Conservation (phyloP, 2,888 invertebrate species). For the Dusona sp. region DNA sequence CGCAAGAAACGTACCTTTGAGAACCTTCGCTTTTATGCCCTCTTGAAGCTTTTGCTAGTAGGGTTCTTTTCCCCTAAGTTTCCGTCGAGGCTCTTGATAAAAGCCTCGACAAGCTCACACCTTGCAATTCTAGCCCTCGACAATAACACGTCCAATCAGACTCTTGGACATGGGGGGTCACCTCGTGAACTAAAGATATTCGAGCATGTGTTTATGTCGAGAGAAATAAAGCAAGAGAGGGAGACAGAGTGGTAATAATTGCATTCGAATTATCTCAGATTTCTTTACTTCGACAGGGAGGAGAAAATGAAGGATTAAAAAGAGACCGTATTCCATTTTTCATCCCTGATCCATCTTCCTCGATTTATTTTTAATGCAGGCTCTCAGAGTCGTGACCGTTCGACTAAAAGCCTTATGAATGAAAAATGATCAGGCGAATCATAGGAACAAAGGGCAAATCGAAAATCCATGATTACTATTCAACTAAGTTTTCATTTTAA, state of each 20-base stretch:
- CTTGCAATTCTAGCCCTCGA: constrained; percentile 20
- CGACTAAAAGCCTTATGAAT: not conserved
- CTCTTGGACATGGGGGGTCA: constrained; percentile 27
- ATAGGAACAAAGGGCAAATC: not conserved
- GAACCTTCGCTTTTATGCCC: constrained; percentile 34
- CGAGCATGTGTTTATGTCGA: not conserved
- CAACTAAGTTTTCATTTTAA: not conserved
- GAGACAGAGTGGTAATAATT: not conserved
- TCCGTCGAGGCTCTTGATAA: constrained; percentile 15
- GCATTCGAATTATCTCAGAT: constrained; percentile 42
- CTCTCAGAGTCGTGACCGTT: not conserved
- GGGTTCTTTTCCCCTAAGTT: not conserved
- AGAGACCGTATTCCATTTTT: not conserved
- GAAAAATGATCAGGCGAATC: not conserved
- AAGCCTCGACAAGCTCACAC: constrained; percentile 8
- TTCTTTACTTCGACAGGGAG: constrained; percentile 6
- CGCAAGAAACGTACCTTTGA: constrained; percentile 4
- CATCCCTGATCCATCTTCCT: not conserved
- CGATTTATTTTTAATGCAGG: not conserved
- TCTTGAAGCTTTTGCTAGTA: not conserved
- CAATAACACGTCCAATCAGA: constrained; percentile 39
- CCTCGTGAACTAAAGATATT: not conserved
- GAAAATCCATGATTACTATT: not conserved
- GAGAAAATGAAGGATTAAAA: constrained; percentile 31
- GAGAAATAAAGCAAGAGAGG: constrained; percentile 4